These are phyloP conservation scores for Baryphthengus martii DNA, from an alignment of 2,113 vertebrate species.

Conservation along the genomic window DNA sequence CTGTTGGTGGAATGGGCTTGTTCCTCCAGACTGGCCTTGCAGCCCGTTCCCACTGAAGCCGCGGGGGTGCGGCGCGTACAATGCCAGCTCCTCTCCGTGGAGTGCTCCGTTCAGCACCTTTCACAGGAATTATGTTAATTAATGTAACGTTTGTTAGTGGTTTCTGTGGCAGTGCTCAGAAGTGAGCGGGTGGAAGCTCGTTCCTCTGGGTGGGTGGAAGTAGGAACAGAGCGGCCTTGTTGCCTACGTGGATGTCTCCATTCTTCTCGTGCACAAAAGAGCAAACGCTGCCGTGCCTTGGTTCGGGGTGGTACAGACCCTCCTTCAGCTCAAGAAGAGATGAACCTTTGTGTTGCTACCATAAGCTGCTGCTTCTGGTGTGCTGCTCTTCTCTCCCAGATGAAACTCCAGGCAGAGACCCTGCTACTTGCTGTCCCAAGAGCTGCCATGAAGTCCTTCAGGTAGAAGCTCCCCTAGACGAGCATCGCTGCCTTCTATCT, in stretches of 20 bases:
- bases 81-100: background rate
- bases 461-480: background rate
- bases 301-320: background rate
- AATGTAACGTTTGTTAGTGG: background rate
- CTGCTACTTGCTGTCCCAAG: background rate
- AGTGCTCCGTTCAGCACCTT: constrained; percentile 19
- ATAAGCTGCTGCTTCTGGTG: background rate
- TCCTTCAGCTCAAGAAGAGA: constrained; percentile 5
- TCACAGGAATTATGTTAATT: background rate
- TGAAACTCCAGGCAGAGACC: background rate
- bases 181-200: background rate
- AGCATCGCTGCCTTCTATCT: background rate
- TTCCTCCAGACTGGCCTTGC: background rate
- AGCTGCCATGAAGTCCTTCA: background rate
- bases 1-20: background rate
- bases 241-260: constrained; percentile 17
- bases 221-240: constrained; percentile 61
- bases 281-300: background rate
- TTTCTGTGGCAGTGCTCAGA: background rate
- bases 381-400: background rate
- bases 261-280: constrained; percentile 41
- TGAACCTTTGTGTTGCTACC: background rate
- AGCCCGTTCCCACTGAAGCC: background rate
- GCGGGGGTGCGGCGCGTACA: background rate
- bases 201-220: constrained; percentile 3